Evolutionary conservation across 2,888 invertebrate species (phyloP).

Genomic region (Uloborus plumipes): DNA sequence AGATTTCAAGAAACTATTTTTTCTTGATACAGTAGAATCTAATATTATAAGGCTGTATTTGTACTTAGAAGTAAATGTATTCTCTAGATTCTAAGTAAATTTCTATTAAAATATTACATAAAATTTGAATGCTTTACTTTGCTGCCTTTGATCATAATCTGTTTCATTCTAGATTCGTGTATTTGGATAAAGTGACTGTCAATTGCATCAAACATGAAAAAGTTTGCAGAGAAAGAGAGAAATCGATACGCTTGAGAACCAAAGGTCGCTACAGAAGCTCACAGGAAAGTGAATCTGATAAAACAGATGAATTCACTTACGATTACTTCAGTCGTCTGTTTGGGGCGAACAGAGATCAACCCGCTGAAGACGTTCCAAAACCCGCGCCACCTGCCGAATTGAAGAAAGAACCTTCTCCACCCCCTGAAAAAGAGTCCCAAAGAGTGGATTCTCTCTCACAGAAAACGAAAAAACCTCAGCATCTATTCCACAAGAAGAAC

Average conservation of each 20-base stretch:
- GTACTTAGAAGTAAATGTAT: too few species aligned
- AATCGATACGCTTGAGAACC: conserved; percentile 1
- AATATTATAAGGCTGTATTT: too few species aligned
- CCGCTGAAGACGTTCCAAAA: conserved; percentile 29
- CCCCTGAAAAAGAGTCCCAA: neutral
- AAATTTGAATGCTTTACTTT: too few species aligned
- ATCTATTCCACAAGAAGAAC: conserved; percentile 1
- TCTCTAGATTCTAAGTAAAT: too few species aligned
- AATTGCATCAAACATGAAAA: conserved; percentile 24
- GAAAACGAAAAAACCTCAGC: neutral
- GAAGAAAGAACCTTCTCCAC: neutral
- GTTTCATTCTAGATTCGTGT: conserved; percentile 39
- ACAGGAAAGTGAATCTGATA: conserved; percentile 1
- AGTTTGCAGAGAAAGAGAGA: conserved; percentile 5
- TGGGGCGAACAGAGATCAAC: conserved; percentile 11
- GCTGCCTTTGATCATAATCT: too few species aligned
- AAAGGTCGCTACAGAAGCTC: neutral
- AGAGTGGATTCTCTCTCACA: neutral
- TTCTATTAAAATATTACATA: too few species aligned
- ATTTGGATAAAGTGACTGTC: conserved; percentile 32
- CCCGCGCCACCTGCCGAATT: conserved; percentile 11
- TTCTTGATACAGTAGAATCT: too few species aligned
- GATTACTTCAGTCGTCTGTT: conserved; percentile 49
- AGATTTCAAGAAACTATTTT: too few species aligned
- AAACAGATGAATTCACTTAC: conserved; percentile 44